Evolutionary conservation across 2,113 vertebrate genomes (phyloP).

Genomic region (Xiphophorus hellerii): DNA sequence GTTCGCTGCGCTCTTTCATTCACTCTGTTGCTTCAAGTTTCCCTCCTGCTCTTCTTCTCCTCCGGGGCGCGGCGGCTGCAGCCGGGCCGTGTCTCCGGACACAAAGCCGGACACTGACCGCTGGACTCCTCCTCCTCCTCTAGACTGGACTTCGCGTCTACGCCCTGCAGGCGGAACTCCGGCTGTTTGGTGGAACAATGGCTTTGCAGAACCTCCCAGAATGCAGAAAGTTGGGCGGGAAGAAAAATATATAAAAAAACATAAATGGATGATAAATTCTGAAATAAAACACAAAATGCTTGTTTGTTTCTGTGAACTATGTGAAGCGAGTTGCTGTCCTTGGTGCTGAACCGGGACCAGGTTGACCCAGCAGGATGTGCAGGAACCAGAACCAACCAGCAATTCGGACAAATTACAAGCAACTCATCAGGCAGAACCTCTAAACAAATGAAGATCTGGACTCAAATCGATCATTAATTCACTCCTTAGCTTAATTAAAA

Average conservation of each 20-base stretch:
- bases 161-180: slow-evolving; percentile 8
- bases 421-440: no score
- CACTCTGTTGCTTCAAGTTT: slow-evolving; percentile 12
- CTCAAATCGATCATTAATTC: neutral
- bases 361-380: neutral
- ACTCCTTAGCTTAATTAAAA: neutral
- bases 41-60: neutral
- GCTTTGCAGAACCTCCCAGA: neutral
- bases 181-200: neutral
- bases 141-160: neutral
- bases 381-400: neutral
- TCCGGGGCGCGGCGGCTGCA: slow-evolving; percentile 15
- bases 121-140: neutral
- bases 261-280: no score
- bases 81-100: neutral
- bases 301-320: no score
- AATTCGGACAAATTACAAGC: no score
- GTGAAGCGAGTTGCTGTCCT: neutral
- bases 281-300: neutral
- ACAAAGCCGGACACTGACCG: slow-evolving; percentile 1
- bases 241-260: no score
- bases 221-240: neutral
- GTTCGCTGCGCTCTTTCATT: neutral
- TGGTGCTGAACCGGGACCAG: neutral
- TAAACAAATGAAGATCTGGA: neutral